Percentiles rank a stretch among this genome's conserved stretches.
phyloP scores from a whole-genome alignment of 2,888 invertebrate genomes.

The Protophormia terraenovae region DNA sequence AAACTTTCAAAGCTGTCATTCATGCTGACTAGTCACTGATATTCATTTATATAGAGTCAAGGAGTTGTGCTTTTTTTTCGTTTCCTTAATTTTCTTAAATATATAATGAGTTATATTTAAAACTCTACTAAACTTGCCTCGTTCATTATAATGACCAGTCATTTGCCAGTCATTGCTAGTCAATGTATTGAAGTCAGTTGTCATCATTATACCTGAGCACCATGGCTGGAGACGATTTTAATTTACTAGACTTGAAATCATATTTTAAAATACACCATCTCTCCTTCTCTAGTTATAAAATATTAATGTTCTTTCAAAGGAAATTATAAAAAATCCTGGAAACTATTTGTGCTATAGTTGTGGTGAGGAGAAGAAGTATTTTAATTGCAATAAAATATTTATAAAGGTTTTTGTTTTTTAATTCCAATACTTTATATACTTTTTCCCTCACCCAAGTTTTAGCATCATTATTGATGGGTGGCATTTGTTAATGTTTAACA shows the following conservation, averaged over 20 bases:
- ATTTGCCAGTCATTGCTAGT: constrained; percentile 57
- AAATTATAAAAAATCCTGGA: constrained; percentile 9
- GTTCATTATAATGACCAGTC: constrained; percentile 62
- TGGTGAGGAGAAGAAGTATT: background rate
- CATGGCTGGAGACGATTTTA: constrained; percentile 26
- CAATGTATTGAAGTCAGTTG: constrained; percentile 53
- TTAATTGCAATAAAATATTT: background rate
- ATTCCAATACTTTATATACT: too few relatives aligned
- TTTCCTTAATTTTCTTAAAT: constrained; percentile 34
- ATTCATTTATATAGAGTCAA: constrained; percentile 34
- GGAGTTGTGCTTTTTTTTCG: background rate
- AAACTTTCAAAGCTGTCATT: constrained; percentile 55
- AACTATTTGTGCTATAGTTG: background rate
- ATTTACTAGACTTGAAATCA: constrained; percentile 41
- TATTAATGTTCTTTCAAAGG: constrained; percentile 5
- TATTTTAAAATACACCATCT: constrained; percentile 11
- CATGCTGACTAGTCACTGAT: constrained; percentile 27
- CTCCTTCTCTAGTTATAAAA: background rate
- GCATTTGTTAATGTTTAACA: constrained; percentile 64
- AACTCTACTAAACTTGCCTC: constrained; percentile 9
- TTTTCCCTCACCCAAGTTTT: background rate
- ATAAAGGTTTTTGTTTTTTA: background rate
- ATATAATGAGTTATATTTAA: constrained; percentile 59
- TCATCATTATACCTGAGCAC: constrained; percentile 56
- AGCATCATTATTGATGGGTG: constrained; percentile 63